phyloP scores from a whole-genome alignment of 1,140 invertebrate species.

The Helicoverpa armigera region DNA sequence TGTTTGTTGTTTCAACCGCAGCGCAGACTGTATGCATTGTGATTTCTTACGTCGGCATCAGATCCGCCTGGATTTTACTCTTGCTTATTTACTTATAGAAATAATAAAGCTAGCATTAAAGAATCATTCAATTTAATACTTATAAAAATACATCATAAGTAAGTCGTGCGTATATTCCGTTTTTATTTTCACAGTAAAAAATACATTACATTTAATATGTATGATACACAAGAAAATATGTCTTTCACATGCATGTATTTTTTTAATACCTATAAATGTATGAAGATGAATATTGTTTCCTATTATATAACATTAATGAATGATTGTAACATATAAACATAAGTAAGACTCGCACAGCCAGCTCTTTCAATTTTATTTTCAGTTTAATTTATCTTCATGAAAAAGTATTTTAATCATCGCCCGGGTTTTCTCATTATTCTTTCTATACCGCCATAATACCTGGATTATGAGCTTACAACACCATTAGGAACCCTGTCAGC shows the following conservation, averaged over 20 bases:
- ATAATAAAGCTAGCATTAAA: neutral
- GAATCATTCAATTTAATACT: neutral
- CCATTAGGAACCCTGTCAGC: neutral
- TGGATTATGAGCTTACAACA: slow-evolving; percentile 1
- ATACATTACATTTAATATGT: too few relatives aligned
- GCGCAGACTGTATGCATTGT: slow-evolving; percentile 13
- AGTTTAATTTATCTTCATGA: neutral
- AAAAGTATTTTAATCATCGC: neutral
- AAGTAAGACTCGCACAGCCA: too few relatives aligned
- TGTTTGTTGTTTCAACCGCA: slow-evolving; percentile 19
- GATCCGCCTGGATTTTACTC: slow-evolving; percentile 9
- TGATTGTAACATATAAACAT: too few relatives aligned
- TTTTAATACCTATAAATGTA: too few relatives aligned
- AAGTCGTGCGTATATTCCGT: too few relatives aligned
- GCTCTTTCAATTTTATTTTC: neutral
- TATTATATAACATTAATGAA: too few relatives aligned
- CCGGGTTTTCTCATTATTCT: slow-evolving; percentile 7
- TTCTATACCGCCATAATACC: neutral
- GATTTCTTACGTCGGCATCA: neutral
- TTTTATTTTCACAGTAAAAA: too few relatives aligned
- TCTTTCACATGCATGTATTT: too few relatives aligned
- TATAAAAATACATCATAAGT: too few relatives aligned
- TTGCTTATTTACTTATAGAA: neutral
- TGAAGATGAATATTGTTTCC: too few relatives aligned
- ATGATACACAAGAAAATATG: too few relatives aligned